Evolutionary conservation across 2,888 invertebrate genomes (phyloP).

Genomic region (Nesidiocoris tenuis): DNA sequence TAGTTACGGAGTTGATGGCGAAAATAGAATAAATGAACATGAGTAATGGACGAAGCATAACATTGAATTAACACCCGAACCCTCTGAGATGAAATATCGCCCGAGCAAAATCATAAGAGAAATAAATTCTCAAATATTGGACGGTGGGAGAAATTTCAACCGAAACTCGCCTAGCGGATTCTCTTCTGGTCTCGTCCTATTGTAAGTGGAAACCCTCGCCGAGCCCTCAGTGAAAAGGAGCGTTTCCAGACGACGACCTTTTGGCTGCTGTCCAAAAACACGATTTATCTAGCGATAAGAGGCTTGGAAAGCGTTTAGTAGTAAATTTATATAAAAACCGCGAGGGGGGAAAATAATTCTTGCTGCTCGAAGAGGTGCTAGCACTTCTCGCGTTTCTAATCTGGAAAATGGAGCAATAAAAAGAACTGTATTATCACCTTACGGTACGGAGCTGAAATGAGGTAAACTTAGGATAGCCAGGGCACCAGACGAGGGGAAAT

Average conservation of each 20-base stretch:
- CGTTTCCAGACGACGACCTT: not conserved
- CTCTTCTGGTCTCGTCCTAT: not conserved
- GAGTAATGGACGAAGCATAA: too few species aligned
- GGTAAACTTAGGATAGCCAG: too few species aligned
- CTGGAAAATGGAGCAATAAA: not conserved
- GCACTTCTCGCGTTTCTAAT: not conserved
- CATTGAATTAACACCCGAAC: too few species aligned
- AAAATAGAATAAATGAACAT: too few species aligned
- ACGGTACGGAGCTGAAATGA: too few species aligned
- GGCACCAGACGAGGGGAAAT: too few species aligned
- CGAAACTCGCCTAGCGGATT: not conserved
- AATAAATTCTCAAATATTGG: too few species aligned
- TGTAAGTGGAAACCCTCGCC: not conserved
- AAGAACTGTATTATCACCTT: too few species aligned
- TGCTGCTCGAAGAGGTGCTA: not conserved
- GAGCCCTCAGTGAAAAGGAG: not conserved
- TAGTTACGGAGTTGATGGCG: too few species aligned
- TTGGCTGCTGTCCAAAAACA: not conserved
- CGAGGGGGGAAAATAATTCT: not conserved
- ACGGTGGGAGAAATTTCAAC: not conserved
- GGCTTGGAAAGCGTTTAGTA: not conserved
- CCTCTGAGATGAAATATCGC: too few species aligned
- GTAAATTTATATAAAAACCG: not conserved
- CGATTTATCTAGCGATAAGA: not conserved
- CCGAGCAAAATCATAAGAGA: too few species aligned